phyloP scores from a whole-genome alignment of 2,888 invertebrate species.

The Lepidocyrtinus sp. region DNA sequence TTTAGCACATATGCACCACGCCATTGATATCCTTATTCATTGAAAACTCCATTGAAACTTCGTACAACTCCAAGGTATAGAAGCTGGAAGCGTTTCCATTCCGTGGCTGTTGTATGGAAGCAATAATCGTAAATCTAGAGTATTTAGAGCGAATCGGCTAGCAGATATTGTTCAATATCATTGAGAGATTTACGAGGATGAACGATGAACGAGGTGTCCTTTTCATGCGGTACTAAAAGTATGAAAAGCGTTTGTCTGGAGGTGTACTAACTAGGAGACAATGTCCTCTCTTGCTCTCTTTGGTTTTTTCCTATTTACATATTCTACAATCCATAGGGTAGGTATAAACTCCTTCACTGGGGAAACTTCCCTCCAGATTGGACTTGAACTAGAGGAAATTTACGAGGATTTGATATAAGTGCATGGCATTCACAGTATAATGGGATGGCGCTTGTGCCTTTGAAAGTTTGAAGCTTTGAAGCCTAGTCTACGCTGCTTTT shows the following conservation, averaged over 20 bases:
- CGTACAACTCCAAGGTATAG: conserved; percentile 29
- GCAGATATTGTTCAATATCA: conserved; percentile 58
- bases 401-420: background rate
- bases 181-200: conserved; percentile 55
- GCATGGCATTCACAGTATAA: no score
- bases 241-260: background rate
- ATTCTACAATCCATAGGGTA: background rate
- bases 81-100: background rate
- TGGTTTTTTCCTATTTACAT: conserved; percentile 9
- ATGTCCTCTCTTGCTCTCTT: background rate
- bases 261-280: background rate
- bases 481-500: no score
- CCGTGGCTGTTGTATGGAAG: conserved; percentile 32
- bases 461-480: no score
- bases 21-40: background rate
- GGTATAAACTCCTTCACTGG: background rate
- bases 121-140: conserved; percentile 61
- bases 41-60: conserved; percentile 24
- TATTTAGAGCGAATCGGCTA: conserved; percentile 61
- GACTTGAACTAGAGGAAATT: conserved; percentile 3
- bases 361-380: background rate
- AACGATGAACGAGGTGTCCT: conserved; percentile 46
- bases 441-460: no score
- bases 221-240: conserved; percentile 19
- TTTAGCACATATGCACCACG: no score